Evolutionary conservation across 2,797 vertebrate genomes (phyloP).

Genomic region (Lates japonicus): DNA sequence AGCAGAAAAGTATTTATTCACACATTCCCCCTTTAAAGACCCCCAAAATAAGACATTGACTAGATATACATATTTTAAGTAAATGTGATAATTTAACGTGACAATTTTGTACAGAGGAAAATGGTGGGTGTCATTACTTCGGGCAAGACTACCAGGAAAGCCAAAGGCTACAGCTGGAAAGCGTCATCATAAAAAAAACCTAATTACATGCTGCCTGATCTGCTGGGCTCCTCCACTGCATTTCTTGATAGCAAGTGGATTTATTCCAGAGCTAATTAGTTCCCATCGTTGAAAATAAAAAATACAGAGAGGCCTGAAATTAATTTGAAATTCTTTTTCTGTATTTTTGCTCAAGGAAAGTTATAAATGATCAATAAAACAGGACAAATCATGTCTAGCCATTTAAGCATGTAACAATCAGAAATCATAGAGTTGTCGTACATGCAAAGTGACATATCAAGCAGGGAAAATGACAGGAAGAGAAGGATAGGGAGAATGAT

Average conservation of each 20-base stretch:
- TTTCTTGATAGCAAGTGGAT: constrained; percentile 21
- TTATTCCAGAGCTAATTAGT: constrained; percentile 37
- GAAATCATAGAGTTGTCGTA: not conserved
- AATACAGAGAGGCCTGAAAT: not conserved
- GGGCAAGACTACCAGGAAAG: constrained; percentile 28
- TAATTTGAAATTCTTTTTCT: constrained; percentile 15
- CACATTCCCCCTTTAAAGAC: not conserved
- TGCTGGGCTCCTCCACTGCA: not conserved
- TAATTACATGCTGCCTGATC: constrained; percentile 53
- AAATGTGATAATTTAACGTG: not conserved
- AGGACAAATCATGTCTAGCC: not conserved
- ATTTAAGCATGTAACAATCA: constrained; percentile 2
- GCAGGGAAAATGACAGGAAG: no score
- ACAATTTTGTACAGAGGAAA: not conserved
- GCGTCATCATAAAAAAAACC: constrained; percentile 32
- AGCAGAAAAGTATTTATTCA: not conserved
- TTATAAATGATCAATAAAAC: not conserved
- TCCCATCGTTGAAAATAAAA: constrained; percentile 8
- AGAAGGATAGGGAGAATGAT: not conserved
- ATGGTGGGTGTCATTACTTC: constrained; percentile 4
- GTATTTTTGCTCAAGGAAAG: not conserved
- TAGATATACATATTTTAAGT: not conserved
- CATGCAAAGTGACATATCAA: not conserved
- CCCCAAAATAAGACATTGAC: not conserved
- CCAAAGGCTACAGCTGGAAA: constrained; percentile 37